These are phyloP conservation scores for Heliconius ethilla DNA, from an alignment of 2,888 invertebrate species.

Conservation along the genomic window DNA sequence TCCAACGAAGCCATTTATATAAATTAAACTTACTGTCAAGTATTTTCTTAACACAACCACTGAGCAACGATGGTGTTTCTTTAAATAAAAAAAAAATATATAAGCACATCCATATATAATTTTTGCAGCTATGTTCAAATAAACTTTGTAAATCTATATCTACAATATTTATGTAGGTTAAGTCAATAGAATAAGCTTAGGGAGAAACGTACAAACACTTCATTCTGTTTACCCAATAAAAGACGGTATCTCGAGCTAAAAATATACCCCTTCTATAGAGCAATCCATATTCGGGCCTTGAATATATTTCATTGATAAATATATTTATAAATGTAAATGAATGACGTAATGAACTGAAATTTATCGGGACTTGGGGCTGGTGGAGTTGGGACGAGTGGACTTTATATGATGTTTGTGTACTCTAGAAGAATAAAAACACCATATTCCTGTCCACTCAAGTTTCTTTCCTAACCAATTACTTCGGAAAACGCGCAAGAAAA, in stretches of 20 bases:
- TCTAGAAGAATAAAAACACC: background rate
- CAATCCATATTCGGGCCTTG: conserved; percentile 4
- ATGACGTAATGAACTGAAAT: background rate
- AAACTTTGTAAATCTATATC: background rate
- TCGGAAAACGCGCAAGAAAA: background rate
- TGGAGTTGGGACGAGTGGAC: background rate
- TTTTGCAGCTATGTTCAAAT: background rate
- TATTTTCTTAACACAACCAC: no score
- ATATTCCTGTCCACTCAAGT: background rate
- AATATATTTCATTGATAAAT: conserved; percentile 5
- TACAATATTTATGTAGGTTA: background rate
- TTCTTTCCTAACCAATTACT: background rate
- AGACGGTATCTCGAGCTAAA: background rate
- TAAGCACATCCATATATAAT: background rate
- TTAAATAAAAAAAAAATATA: background rate
- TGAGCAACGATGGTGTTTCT: no score
- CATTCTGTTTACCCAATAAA: conserved; percentile 14
- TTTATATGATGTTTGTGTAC: background rate
- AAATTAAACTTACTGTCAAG: no score
- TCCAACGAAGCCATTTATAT: no score
- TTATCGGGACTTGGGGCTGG: background rate
- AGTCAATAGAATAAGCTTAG: conserved; percentile 18
- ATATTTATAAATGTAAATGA: background rate
- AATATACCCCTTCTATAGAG: background rate
- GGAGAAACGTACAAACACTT: conserved; percentile 10